Base-by-base conservation (phyloP, 2,113 vertebrate species). In the Peromyscus polionotus region DNA sequence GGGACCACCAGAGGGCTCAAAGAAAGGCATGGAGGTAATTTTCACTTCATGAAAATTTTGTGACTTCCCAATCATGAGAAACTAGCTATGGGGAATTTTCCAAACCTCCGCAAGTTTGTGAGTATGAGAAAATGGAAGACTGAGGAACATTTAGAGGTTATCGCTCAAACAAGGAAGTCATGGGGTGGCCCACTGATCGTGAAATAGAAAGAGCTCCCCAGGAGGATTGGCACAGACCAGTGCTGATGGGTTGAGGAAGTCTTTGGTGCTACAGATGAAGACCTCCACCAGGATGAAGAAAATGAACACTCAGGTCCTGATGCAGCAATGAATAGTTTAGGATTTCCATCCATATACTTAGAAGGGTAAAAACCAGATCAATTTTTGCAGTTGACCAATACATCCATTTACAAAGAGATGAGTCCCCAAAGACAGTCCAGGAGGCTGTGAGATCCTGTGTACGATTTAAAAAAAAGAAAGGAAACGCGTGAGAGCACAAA, bases 291-390 rank as follows among this genome's bases (percentile, higher is more conserved):
- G 10, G 33, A 22, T 57, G 51, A 57, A 57, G 3, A 36, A 17
- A 80, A 36, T 6, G 8, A 80, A 36, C 9, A 5, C 17, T 17
- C 2, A 0, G 9, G 17, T 1, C 51, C 28, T 17, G 2, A 36
- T 57, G 17, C 77, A 80, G 17, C 1, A 16, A 80, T 36, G 12
- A 14, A 79, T 16, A 33, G 48, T 19, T 80, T 9, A n/a, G 33
- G 33, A 51, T 57, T 10, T 57, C 10, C 6, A 4, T 57, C 17
- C 10, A 68, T 68, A 68, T 14, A 68, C 67, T 36, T 68, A 31
- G 31, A 31, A 68, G 67, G 67, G 67, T 13, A 31, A 5, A 4
- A 31, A 68, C 31, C 67, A 33, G 31, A 68, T 68, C 31, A 33
- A 31, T 68, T 68, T 31, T 68, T 68, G 31, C 67, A 68, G 67